Evolutionary conservation across 2,888 invertebrate species (phyloP).

Genomic region (Himalopsyche anomala): DNA sequence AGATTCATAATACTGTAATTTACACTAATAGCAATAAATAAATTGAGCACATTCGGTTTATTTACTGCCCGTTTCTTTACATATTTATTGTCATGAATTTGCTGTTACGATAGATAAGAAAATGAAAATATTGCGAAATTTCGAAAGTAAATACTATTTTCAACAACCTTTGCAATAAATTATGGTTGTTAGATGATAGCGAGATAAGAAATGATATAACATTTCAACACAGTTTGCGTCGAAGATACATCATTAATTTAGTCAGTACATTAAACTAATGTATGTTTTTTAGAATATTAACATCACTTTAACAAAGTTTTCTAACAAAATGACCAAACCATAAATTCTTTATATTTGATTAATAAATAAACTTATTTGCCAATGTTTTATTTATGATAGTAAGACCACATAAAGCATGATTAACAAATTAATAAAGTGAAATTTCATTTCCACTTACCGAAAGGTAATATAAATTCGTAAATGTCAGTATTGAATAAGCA

Average conservation of each 20-base stretch:
- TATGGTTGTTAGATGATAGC: too few relatives aligned
- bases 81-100: too few relatives aligned
- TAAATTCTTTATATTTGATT: background rate
- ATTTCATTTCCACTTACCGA: constrained; percentile 2
- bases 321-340: background rate
- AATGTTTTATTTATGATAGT: constrained; percentile 17
- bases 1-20: too few relatives aligned
- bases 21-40: too few relatives aligned
- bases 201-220: too few relatives aligned
- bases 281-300: background rate
- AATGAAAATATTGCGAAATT: too few relatives aligned
- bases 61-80: too few relatives aligned
- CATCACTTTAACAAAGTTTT: constrained; percentile 7
- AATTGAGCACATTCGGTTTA: too few relatives aligned
- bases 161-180: too few relatives aligned
- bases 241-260: background rate
- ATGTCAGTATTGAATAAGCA: constrained; percentile 8
- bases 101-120: too few relatives aligned
- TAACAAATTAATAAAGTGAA: constrained; percentile 25
- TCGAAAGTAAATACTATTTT: too few relatives aligned
- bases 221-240: background rate
- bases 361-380: constrained; percentile 1
- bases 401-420: constrained; percentile 7
- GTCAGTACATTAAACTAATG: background rate
- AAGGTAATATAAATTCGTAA: background rate